Conservation (phyloP, 1,140 invertebrate species). For the Metopolophium dirhodum region DNA sequence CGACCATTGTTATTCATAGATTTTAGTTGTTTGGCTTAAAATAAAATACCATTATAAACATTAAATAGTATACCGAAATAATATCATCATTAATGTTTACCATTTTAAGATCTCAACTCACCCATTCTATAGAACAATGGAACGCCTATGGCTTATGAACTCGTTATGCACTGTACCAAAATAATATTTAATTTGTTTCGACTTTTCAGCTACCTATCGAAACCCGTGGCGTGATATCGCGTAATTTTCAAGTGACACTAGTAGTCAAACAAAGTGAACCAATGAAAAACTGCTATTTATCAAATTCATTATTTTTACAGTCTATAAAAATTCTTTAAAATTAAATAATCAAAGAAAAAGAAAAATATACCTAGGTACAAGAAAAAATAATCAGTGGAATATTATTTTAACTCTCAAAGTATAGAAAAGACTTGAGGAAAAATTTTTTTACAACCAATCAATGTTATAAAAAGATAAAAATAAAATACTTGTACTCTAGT, state of each 20-base stretch:
- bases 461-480: not conserved
- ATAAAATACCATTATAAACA: not conserved
- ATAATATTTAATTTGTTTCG: not conserved
- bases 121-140: not conserved
- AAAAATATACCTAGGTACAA: no score
- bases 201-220: not conserved
- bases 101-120: not conserved
- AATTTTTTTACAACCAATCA: conserved; percentile 2
- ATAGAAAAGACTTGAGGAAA: not conserved
- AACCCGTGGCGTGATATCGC: not conserved
- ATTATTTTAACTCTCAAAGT: not conserved
- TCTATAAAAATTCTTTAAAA: not conserved
- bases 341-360: not conserved
- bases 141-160: not conserved
- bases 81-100: not conserved
- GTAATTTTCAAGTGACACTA: not conserved
- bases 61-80: not conserved
- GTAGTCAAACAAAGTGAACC: not conserved
- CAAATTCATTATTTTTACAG: not conserved
- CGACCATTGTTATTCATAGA: conserved; percentile 10
- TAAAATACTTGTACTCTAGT: not conserved
- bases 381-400: not conserved
- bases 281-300: not conserved
- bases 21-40: conserved; percentile 8
- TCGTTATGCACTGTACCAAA: not conserved